phyloP scores from a whole-genome alignment of 2,888 invertebrate genomes.

The Plagodis pulveraria region DNA sequence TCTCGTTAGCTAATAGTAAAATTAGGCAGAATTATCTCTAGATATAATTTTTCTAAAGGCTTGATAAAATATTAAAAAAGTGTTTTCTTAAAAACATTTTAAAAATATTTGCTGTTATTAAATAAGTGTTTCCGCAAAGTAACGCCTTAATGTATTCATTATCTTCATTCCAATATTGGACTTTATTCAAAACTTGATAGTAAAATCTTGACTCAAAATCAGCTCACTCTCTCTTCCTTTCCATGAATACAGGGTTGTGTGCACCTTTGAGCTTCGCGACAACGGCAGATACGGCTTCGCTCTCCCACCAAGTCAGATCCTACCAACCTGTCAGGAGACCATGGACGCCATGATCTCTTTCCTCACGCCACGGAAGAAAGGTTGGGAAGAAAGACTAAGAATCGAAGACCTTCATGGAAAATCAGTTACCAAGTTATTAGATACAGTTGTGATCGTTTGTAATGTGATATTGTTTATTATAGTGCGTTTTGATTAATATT shows the following conservation, averaged over 20 bases:
- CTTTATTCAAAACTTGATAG: no score
- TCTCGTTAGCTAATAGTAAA: no score
- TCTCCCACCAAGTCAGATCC: constrained; percentile 86
- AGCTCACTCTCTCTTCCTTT: no score
- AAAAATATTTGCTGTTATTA: no score
- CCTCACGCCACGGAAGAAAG: constrained; percentile 27
- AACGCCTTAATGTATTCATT: no score
- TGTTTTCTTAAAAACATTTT: no score
- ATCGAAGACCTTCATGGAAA: neutral
- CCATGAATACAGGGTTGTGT: constrained; percentile 72
- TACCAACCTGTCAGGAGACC: constrained; percentile 86
- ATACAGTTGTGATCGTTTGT: constrained; percentile 46
- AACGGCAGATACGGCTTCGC: constrained; percentile 86
- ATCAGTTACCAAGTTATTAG: constrained; percentile 34
- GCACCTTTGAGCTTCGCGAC: constrained; percentile 89
- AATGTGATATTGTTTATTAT: constrained; percentile 57
- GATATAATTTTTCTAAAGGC: no score
- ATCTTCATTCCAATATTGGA: no score
- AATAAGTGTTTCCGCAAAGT: no score
- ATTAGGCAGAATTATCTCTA: no score
- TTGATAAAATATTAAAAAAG: no score
- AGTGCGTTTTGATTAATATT: constrained; percentile 46
- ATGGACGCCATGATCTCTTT: constrained; percentile 76
- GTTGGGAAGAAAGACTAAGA: constrained; percentile 1
- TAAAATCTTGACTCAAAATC: no score